Conservation (phyloP, 1,140 invertebrate genomes). For the Lepidurus couesii region DNA sequence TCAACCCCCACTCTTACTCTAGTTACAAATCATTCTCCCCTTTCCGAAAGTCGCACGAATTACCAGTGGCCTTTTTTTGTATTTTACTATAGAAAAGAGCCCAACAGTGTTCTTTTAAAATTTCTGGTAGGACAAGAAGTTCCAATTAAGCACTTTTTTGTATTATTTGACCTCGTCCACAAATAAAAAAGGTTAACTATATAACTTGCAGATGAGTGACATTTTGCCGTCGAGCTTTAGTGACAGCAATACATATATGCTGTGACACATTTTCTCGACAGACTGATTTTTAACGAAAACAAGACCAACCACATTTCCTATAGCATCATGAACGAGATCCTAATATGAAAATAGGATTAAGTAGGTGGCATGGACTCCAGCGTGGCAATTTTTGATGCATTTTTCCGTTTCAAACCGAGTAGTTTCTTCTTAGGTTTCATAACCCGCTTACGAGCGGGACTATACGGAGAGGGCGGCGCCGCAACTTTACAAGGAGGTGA, state of each 20-base stretch:
- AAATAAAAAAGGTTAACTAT: background rate
- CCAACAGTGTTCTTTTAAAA: background rate
- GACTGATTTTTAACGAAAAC: background rate
- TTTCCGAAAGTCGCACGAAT: background rate
- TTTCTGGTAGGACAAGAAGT: background rate
- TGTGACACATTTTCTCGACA: no score
- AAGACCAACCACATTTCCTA: background rate
- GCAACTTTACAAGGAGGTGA: constrained; percentile 5
- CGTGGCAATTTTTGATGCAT: background rate
- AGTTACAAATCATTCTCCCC: background rate
- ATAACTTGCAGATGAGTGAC: background rate
- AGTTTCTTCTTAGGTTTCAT: background rate
- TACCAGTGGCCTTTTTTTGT: constrained; percentile 11
- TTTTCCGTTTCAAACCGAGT: background rate
- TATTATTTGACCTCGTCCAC: constrained; percentile 4
- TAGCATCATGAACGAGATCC: background rate
- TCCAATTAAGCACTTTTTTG: background rate
- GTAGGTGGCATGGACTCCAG: background rate
- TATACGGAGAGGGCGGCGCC: background rate
- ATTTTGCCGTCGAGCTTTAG: background rate
- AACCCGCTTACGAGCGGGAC: background rate
- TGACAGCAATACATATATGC: background rate
- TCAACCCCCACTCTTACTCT: background rate
- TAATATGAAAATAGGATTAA: background rate
- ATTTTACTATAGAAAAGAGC: background rate